Conservation (phyloP, 2,797 vertebrate species). For the Lateolabrax maculatus region DNA sequence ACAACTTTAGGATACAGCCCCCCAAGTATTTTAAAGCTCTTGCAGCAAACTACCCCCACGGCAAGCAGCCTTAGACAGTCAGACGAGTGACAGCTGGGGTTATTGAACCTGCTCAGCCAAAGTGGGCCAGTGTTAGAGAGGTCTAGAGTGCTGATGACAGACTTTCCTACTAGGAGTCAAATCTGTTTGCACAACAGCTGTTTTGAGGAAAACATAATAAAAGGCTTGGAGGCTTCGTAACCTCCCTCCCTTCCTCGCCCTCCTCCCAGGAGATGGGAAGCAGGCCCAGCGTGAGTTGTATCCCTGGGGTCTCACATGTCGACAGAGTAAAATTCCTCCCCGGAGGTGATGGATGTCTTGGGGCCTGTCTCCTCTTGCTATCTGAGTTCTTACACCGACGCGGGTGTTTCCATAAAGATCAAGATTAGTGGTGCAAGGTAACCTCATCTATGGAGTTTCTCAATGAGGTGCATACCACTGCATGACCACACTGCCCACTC, state of each 20-base stretch:
- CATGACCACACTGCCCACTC: conserved; percentile 11
- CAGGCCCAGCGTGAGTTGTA: conserved; percentile 59
- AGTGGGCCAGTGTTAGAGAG: conserved; percentile 65
- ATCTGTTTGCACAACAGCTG: conserved; percentile 86
- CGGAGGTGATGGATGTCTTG: conserved; percentile 81
- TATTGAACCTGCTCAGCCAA: conserved; percentile 73
- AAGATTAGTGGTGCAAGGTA: conserved; percentile 63
- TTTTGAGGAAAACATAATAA: conserved; percentile 85
- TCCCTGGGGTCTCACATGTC: conserved; percentile 74
- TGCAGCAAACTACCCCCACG: conserved; percentile 59
- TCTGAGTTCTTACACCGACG: conserved; percentile 49
- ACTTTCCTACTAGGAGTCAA: conserved; percentile 71
- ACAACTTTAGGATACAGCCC: conserved; percentile 61
- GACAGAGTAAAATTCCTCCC: conserved; percentile 78
- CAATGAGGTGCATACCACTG: conserved; percentile 43
- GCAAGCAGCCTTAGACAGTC: conserved; percentile 59
- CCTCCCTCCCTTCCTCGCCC: conserved; percentile 57
- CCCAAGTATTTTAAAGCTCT: conserved; percentile 71
- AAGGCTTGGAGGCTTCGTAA: conserved; percentile 74
- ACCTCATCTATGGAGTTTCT: conserved; percentile 49
- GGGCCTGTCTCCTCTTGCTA: conserved; percentile 85
- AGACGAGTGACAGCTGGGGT: conserved; percentile 78
- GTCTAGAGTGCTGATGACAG: conserved; percentile 83
- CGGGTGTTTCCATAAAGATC: conserved; percentile 74
- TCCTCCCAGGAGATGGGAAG: conserved; percentile 66